Evolutionary conservation across 2,888 invertebrate genomes (phyloP).

Genomic region (Hartigia nigra): DNA sequence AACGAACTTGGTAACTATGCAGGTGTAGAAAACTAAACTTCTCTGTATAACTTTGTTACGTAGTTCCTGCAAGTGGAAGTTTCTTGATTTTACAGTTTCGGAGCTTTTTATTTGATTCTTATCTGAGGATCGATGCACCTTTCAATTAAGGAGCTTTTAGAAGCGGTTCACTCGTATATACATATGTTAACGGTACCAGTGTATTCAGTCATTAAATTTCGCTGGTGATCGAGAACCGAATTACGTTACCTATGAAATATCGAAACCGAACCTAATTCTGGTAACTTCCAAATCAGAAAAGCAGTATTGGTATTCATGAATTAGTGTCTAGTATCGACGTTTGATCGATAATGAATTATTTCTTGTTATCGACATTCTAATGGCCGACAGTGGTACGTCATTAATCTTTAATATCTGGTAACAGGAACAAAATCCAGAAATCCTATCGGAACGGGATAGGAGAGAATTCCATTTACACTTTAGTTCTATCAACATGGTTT

Average conservation of each 20-base stretch:
- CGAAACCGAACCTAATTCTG: neutral
- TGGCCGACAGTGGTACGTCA: neutral
- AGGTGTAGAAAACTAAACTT: neutral
- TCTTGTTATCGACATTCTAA: neutral
- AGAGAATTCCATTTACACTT: constrained; percentile 52
- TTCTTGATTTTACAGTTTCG: constrained; percentile 38
- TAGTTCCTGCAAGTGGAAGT: constrained; percentile 6
- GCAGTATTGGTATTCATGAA: neutral
- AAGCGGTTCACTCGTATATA: constrained; percentile 23
- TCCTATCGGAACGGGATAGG: constrained; percentile 67
- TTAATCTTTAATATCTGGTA: neutral
- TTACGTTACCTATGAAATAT: no score
- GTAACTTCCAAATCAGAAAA: neutral
- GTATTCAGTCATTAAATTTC: constrained; percentile 54
- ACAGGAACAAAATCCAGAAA: constrained; percentile 46
- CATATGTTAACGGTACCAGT: constrained; percentile 13
- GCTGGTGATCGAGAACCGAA: neutral
- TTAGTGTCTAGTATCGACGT: neutral
- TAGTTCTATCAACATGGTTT: neutral
- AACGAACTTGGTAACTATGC: neutral
- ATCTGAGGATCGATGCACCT: no score
- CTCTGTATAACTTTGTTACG: no score
- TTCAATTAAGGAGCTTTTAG: neutral
- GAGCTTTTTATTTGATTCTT: constrained; percentile 10
- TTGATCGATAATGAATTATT: neutral